Evolutionary conservation across 2,113 vertebrate genomes (phyloP).

Genomic region (Scartelaos histophorus): DNA sequence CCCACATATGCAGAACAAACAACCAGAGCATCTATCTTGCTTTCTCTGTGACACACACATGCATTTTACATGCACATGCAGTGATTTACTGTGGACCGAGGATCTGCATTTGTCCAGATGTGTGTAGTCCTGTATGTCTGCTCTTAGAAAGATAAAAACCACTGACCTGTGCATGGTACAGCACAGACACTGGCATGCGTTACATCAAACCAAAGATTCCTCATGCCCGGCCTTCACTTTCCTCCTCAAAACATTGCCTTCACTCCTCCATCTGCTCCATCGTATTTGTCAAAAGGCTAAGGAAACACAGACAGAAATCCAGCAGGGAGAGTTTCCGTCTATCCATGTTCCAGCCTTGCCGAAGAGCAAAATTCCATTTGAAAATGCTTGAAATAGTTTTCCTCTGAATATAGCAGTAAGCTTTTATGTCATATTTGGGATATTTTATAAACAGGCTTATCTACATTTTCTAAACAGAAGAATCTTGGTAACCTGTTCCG

Average conservation of each 20-base stretch:
- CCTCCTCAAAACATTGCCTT: conserved; percentile 61
- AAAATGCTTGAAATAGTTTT: conserved; percentile 71
- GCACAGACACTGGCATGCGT: conserved; percentile 71
- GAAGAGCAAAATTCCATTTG: conserved; percentile 63
- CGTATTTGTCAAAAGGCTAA: conserved; percentile 75
- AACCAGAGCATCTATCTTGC: conserved; percentile 40
- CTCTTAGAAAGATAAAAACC: conserved; percentile 70
- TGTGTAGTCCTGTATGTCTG: conserved; percentile 69
- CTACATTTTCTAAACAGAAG: conserved; percentile 4
- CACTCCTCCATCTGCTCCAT: conserved; percentile 62
- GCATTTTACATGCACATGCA: conserved; percentile 47
- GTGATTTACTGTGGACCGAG: conserved; percentile 66
- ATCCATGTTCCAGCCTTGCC: conserved; percentile 27
- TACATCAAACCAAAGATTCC: conserved; percentile 71
- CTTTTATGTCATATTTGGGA: conserved; percentile 18
- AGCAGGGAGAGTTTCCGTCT: conserved; percentile 40
- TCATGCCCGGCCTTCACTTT: conserved; percentile 46
- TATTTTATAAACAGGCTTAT: background rate
- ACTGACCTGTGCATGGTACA: conserved; percentile 63
- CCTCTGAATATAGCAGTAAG: conserved; percentile 19
- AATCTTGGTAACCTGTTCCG: background rate
- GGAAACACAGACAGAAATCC: conserved; percentile 69
- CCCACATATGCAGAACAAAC: conserved; percentile 33
- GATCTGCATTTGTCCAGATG: conserved; percentile 76
- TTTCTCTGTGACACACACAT: conserved; percentile 45